Base-by-base conservation (phyloP, 2,888 invertebrate genomes). In the Synanthedon myopaeformis region DNA sequence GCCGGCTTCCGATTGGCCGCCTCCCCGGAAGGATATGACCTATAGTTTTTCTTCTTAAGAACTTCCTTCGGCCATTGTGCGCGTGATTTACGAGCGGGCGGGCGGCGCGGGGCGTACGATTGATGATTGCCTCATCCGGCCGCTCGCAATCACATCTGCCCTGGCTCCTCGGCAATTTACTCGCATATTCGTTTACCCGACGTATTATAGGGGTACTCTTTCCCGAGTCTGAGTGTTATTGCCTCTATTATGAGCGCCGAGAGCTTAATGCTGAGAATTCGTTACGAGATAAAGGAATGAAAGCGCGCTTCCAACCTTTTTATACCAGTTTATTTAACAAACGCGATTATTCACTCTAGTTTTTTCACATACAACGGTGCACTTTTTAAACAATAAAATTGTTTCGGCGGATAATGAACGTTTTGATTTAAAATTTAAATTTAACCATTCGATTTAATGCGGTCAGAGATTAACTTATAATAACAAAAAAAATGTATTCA, bases 41-140 rank as follows among this genome's bases (percentile, higher is more conserved):
- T 87, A 86, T 87, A 87, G 87, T 87, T 87, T 87, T 85, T 87
- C 86, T 87, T 85, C 86, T 85, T 85, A 86, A 86, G 87, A 83
- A 85, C 85, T 86, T 86, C 87, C 86, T 78, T 62, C 78, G 81
- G 75, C 77, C 79, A 86, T 86, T 87, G 86, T 87, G 74, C 75
- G 79, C 82, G 82, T 86, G 86, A 86, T 86, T 84, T 86, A 86
- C 79, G 77, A 73, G 68, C 70, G 61, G 66, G 68, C 67, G 70
- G 66, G 51, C 53, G 54, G 55, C 56, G 52, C 58, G 57, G 70
- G 73, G 76, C 73, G 74, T 70, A 82, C 17, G 86, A 87, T 86
- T 84, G 81, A 87, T 85, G 86, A 82, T 82, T 79, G 79, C 76
- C 69, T 62, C 74, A 76, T 85, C 85, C 85, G 80, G 77, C 61